Conservation (phyloP, 2,888 invertebrate genomes). For the Caenorhabditis plicata region DNA sequence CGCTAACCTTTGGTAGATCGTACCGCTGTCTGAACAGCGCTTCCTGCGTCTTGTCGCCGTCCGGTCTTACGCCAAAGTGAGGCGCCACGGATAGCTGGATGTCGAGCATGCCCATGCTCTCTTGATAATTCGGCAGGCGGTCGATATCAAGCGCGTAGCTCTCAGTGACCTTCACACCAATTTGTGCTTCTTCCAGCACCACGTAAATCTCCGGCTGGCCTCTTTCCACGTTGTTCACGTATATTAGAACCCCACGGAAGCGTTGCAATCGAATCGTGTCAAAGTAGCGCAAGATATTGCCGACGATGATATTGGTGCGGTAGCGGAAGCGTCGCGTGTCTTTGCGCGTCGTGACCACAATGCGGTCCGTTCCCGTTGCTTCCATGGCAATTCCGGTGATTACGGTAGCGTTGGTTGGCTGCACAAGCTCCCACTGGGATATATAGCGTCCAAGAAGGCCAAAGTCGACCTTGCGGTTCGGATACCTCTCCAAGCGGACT, state of each 20-base stretch:
- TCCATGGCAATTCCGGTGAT: slow-evolving; percentile 57
- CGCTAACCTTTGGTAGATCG: slow-evolving; percentile 59
- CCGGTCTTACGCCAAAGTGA: slow-evolving; percentile 64
- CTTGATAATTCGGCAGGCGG: slow-evolving; percentile 61
- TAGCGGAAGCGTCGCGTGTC: slow-evolving; percentile 62
- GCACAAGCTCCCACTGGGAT: slow-evolving; percentile 61
- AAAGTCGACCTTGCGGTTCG: slow-evolving; percentile 64
- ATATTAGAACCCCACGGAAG: slow-evolving; percentile 62
- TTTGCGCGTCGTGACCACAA: slow-evolving; percentile 59
- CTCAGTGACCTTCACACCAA: slow-evolving; percentile 39
- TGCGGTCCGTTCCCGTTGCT: slow-evolving; percentile 54
- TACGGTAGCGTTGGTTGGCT: slow-evolving; percentile 64
- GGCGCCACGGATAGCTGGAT: slow-evolving; percentile 60
- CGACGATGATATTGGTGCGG: slow-evolving; percentile 62
- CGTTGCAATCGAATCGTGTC: slow-evolving; percentile 64
- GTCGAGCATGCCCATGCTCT: slow-evolving; percentile 63
- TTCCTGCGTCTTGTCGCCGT: slow-evolving; percentile 63
- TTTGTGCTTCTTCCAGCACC: slow-evolving; percentile 63
- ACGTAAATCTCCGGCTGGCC: slow-evolving; percentile 65
- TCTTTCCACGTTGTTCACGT: slow-evolving; percentile 64
- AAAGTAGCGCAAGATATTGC: slow-evolving; percentile 64
- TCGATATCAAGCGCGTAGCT: slow-evolving; percentile 63
- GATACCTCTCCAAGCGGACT: slow-evolving; percentile 62
- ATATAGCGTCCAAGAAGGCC: slow-evolving; percentile 50
- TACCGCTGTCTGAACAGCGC: slow-evolving; percentile 52